Base-by-base conservation (phyloP, 2,113 vertebrate species). In the Lasiurus borealis region DNA sequence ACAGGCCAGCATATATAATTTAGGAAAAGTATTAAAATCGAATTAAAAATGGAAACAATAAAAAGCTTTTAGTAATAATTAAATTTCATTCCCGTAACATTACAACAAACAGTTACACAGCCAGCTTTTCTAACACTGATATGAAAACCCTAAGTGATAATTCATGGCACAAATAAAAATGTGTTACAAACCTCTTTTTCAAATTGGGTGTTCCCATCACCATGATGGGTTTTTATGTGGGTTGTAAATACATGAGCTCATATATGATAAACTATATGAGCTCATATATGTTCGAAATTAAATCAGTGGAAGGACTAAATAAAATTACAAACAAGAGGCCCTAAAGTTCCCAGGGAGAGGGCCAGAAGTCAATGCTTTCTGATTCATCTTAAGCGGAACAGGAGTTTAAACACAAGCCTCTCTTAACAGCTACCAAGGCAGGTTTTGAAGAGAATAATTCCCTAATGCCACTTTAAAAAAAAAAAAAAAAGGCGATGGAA, bases 1-100 rank as follows among this genome's bases (percentile, higher is more conserved):
- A 14, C 8, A 96, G 95, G 90, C 88, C 85, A 97, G 94, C 46
- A 46, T 64, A 84, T 44, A 72, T 2, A 75, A 82, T 96, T 97
- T 97, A 96, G 80, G 84, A 62, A 97, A 97, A 97, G 96, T 62
- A 85, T 7, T 90, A 92, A 96, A 93, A 92, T 12, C 94, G 72
- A 89, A 96, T 91, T 87, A 94, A 88, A 87, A 95, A 77, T 68
- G 46, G 31, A 68, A 52, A 80, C 46, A 85, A 88, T 76, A 73
- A 91, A 95, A 93, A 76, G 71, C n/a, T 92, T 85, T 91, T 21
- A 76, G 69, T 87, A 92, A 93, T 91, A 92, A 95, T 48, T 88
- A 96, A 87, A 96, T 86, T 54, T 48, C 18, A 80, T 94, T 54
- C 77, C 81, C 34, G 46, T 86, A 91, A 89, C 12, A 71, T 12